These are phyloP conservation scores for Chaetops frenatus DNA, from an alignment of 2,113 vertebrate species.

Conservation along the genomic window DNA sequence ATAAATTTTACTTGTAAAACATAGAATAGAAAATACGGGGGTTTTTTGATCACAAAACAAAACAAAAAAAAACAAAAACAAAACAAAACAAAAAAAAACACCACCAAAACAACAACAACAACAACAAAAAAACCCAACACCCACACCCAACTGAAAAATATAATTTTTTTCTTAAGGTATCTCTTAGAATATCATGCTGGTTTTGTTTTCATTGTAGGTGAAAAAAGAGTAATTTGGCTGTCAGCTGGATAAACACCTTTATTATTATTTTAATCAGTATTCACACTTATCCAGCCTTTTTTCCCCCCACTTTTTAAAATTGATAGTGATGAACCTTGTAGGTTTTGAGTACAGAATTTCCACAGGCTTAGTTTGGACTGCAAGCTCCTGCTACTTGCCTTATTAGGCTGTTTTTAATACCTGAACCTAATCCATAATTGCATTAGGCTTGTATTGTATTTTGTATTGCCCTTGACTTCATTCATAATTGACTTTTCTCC, in stretches of 20 bases:
- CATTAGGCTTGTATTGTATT: neutral
- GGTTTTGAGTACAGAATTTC: neutral
- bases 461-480: neutral
- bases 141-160: fast-evolving
- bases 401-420: neutral
- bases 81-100: too few species aligned
- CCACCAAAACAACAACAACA: too few species aligned
- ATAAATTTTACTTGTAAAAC: neutral
- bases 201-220: neutral
- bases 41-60: neutral
- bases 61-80: too few species aligned
- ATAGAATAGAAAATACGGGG: neutral
- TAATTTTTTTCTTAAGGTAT: neutral
- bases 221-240: neutral
- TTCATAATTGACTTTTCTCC: neutral
- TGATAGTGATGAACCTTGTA: neutral
- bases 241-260: neutral
- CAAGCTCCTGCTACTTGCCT: neutral
- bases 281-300: neutral
- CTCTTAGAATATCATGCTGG: neutral
- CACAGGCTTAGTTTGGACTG: neutral
- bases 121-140: too few species aligned
- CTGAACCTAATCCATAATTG: neutral
- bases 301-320: neutral
- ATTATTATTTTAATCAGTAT: neutral